A percentile compares a stretch with the other conserved stretches of the same genome.
phyloP scores from a whole-genome alignment of 1,140 invertebrate species.

The Scaptomyza pallida region DNA sequence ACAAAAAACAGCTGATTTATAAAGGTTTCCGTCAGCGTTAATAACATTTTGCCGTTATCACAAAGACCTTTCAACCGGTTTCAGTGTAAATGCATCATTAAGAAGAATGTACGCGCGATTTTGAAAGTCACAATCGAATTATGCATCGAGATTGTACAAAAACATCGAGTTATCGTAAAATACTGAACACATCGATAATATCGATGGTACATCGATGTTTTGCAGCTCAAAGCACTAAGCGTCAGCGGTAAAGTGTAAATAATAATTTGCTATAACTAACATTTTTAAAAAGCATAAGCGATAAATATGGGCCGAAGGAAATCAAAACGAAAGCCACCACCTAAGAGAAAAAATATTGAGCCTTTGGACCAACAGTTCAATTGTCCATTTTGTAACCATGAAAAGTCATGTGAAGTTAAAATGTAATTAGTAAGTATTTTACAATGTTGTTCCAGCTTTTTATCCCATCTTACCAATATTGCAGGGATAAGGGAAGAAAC shows the following conservation, averaged over 20 bases:
- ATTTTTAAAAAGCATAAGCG: neutral
- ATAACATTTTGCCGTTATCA: too few relatives aligned
- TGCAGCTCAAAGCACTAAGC: too few relatives aligned
- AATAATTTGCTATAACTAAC: neutral
- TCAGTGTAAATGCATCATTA: too few relatives aligned
- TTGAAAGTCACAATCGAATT: too few relatives aligned
- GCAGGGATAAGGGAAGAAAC: conserved; percentile 96
- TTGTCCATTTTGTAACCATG: conserved; percentile 99
- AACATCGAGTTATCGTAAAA: too few relatives aligned
- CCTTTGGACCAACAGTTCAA: conserved; percentile 98
- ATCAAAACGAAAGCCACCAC: conserved; percentile 98
- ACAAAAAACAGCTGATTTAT: too few relatives aligned
- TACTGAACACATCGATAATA: neutral
- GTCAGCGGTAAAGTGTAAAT: neutral
- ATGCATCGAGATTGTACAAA: too few relatives aligned
- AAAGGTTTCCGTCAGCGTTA: too few relatives aligned
- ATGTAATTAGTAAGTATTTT: conserved; percentile 89
- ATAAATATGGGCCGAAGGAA: conserved; percentile 96
- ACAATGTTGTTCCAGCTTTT: neutral
- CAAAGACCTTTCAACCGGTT: too few relatives aligned
- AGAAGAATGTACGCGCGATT: too few relatives aligned
- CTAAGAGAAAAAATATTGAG: conserved; percentile 96
- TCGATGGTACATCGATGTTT: neutral
- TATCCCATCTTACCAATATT: conserved; percentile 80
- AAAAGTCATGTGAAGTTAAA: conserved; percentile 99